phyloP scores from a whole-genome alignment of 2,113 vertebrate genomes.

The Gambusia holbrooki region DNA sequence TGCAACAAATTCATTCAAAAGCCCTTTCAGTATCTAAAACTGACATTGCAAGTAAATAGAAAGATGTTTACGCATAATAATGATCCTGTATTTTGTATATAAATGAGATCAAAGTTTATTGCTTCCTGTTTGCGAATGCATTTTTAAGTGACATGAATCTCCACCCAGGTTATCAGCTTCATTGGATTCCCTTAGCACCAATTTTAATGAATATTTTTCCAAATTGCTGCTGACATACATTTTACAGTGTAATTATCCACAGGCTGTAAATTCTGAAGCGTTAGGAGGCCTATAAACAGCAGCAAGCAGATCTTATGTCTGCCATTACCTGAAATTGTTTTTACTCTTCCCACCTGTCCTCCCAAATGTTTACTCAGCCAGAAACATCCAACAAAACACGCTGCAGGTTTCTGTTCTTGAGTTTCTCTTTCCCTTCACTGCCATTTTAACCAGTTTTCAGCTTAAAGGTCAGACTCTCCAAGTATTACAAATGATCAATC shows the following conservation, averaged over 20 bases:
- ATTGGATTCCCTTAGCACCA: not conserved
- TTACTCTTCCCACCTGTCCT: not conserved
- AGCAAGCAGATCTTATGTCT: not conserved
- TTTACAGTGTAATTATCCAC: conserved; percentile 5
- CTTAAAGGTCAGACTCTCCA: not conserved
- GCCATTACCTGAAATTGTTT: not conserved
- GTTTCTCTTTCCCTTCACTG: not conserved
- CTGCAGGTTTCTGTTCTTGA: not conserved
- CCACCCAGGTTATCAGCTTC: not conserved
- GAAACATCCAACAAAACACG: not conserved
- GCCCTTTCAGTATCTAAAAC: not conserved
- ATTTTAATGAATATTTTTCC: too few relatives aligned
- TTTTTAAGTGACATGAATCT: too few relatives aligned
- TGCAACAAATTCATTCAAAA: not conserved
- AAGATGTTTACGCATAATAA: not conserved
- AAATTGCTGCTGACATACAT: not conserved
- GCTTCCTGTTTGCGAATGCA: not conserved
- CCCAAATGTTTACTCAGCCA: not conserved
- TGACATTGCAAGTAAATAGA: not conserved
- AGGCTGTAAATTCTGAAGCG: not conserved
- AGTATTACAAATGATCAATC: not conserved
- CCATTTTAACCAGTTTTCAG: not conserved
- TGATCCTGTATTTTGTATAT: not conserved
- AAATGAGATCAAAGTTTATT: not conserved
- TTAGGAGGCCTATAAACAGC: not conserved